Evolutionary conservation across 2,113 vertebrate genomes (phyloP).

Genomic region (Galbula dea): DNA sequence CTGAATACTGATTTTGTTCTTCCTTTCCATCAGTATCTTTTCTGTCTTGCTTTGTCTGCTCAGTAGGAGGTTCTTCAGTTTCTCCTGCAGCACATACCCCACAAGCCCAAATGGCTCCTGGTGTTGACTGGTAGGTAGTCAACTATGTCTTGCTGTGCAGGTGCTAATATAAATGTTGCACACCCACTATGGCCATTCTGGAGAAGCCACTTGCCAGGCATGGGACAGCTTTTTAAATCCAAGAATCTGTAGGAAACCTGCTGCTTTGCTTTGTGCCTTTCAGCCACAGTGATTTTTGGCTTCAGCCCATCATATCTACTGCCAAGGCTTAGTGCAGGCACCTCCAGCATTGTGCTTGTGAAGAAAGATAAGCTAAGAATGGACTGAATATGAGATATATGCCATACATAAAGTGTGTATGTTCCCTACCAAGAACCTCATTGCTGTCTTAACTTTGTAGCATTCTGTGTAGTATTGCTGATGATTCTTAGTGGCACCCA

Average conservation of each 20-base stretch:
- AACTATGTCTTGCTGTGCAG: neutral
- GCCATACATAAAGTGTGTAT: neutral
- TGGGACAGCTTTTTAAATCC: neutral
- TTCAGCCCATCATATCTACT: neutral
- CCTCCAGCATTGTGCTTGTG: neutral
- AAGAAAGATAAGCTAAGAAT: neutral
- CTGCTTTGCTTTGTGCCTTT: neutral
- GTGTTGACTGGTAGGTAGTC: neutral
- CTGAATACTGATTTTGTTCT: neutral
- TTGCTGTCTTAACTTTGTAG: neutral
- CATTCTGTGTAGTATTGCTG: neutral
- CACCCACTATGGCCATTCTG: neutral
- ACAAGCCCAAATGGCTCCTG: neutral
- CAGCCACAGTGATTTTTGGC: neutral
- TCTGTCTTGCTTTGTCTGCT: neutral
- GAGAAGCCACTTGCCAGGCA: neutral
- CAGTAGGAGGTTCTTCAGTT: neutral
- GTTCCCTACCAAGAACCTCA: neutral
- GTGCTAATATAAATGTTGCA: neutral
- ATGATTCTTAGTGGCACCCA: neutral
- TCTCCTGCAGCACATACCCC: neutral
- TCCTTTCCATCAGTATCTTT: neutral
- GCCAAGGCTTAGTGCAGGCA: neutral
- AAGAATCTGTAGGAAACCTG: neutral
- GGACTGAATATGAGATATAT: neutral